phyloP scores from a whole-genome alignment of 2,113 vertebrate genomes.

The Strix uralensis region DNA sequence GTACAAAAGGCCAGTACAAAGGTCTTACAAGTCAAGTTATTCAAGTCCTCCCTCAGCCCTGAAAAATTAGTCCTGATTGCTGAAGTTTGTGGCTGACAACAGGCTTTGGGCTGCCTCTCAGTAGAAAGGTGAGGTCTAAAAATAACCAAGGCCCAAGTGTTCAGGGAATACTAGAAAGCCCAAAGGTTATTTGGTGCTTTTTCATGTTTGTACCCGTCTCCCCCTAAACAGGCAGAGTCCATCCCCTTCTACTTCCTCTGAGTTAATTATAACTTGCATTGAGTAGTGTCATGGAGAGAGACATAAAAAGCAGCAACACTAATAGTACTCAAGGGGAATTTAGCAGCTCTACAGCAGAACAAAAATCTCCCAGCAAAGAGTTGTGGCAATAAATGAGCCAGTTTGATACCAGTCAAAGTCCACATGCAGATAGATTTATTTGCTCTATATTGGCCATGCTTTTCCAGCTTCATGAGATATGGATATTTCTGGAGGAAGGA shows the following conservation, averaged over 20 bases:
- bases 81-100: neutral
- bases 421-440: conserved; percentile 61
- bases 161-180: neutral
- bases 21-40: conserved; percentile 1
- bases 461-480: conserved; percentile 24
- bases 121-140: conserved; percentile 9
- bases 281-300: conserved; percentile 69
- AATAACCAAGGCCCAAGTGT: neutral
- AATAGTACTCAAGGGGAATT: conserved; percentile 68
- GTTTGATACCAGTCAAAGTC: conserved; percentile 68
- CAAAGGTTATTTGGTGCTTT: conserved; percentile 10
- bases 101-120: neutral
- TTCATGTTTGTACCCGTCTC: neutral
- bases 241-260: conserved; percentile 55
- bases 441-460: conserved; percentile 29
- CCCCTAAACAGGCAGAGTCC: conserved; percentile 36
- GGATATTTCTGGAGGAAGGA: conserved; percentile 11
- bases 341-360: conserved; percentile 68
- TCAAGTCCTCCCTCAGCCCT: neutral
- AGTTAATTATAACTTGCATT: conserved; percentile 73
- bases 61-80: neutral
- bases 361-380: conserved; percentile 68
- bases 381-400: conserved; percentile 68
- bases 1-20: conserved; percentile 26
- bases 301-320: conserved; percentile 71